phyloP scores from a whole-genome alignment of 2,113 vertebrate species.

The Pygoscelis antarcticus region DNA sequence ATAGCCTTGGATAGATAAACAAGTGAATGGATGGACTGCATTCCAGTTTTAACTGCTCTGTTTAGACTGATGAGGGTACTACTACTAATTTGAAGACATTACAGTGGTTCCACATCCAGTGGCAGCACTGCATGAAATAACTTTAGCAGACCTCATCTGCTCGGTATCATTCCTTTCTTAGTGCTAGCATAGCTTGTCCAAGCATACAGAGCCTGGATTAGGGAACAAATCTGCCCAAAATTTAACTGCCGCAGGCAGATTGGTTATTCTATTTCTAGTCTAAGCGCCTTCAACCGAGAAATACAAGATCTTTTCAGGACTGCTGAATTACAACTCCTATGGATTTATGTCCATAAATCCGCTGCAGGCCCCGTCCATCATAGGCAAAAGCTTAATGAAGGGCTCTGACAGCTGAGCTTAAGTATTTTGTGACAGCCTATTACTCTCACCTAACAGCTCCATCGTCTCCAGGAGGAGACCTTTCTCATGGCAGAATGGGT shows the following conservation, averaged over 20 bases:
- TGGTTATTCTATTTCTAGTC: not conserved
- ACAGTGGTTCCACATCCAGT: not conserved
- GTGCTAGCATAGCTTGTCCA: not conserved
- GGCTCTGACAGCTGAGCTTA: not conserved
- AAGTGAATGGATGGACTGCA: not conserved
- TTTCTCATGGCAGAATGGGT: not conserved
- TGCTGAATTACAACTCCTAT: not conserved
- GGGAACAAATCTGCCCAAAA: not conserved
- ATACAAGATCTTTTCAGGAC: not conserved
- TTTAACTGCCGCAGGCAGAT: not conserved
- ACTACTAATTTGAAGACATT: not conserved
- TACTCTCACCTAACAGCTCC: not conserved
- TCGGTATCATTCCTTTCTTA: not conserved
- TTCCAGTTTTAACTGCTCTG: not conserved
- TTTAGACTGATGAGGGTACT: not conserved
- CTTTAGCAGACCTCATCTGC: not conserved
- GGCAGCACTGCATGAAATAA: not conserved
- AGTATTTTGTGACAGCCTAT: not conserved
- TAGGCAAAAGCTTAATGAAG: not conserved
- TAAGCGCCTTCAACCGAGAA: not conserved
- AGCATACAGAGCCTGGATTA: not conserved
- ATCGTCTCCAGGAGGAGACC: not conserved
- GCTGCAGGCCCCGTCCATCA: not conserved
- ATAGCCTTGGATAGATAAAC: not conserved
- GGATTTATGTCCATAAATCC: not conserved